Evolutionary conservation across 2,113 vertebrate species (phyloP), one percentile per base, ranked within the genome.

Genomic region (Coturnix japonica): DNA sequence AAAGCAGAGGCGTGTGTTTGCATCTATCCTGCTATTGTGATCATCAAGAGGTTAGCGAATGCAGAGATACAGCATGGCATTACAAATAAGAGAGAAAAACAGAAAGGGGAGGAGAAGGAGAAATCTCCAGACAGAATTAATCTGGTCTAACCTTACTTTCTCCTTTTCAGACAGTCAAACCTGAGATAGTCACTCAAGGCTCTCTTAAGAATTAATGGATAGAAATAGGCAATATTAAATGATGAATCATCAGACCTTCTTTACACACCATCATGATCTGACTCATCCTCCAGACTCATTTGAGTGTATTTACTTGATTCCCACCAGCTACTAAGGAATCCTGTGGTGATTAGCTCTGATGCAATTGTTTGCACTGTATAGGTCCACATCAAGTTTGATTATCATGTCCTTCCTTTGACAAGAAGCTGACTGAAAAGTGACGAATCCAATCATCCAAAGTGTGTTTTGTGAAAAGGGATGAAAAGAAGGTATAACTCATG

Each of bases 251-350:
- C 87, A 87, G 39, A 7, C 35, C 47, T 65, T 16, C 63, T 82
- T 78, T 78, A 23, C 87, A 86, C 74, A 86, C 66, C 77, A 81
- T 60, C 84, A n/a, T n/a, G 70, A 91, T 71, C 84, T 96, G 94
- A 94, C 31, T 96, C 95, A 94, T 78, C 70, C 65, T 35, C 72
- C 35, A 84, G 81, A 8, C 28, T 67, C 28, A 18, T 53, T 8
- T 77, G 69, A 72, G 65, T 44, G 41, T 28, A 35, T 46, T 74
- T 37, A 54, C 12, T 71, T 30, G 30, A 64, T 60, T 86, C 73
- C 83, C 47, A 81, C 2, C 57, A 81, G 84, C 41, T 84, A 41
- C 53, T 39, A 35, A n/a, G 64, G 44, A 44, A 56, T 67, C 66
- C 73, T 78, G 31, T 2, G 33, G 22, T 4, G 31, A 61, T 81